These are phyloP conservation scores for Drosophila ezoana DNA, from an alignment of 2,888 invertebrate species.

Conservation along the genomic window DNA sequence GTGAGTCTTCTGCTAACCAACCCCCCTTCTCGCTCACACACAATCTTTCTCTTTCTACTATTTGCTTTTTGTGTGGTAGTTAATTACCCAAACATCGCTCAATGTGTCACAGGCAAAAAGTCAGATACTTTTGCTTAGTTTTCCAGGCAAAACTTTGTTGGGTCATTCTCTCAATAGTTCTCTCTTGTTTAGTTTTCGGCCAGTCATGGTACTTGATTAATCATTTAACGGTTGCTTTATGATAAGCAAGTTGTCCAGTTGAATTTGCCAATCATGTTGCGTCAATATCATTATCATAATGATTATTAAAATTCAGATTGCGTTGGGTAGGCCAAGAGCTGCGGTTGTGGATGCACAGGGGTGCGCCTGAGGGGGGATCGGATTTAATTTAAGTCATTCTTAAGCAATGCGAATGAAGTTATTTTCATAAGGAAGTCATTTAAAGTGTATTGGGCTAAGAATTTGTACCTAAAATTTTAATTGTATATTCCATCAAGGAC, in stretches of 20 bases:
- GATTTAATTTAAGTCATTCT: too few relatives aligned
- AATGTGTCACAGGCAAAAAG: conserved; percentile 68
- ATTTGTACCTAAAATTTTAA: too few relatives aligned
- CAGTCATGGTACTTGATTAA: conserved; percentile 40
- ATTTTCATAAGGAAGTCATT: too few relatives aligned
- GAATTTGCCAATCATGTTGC: conserved; percentile 26
- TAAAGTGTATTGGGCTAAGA: too few relatives aligned
- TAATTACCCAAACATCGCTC: conserved; percentile 76
- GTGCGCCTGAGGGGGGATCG: neutral
- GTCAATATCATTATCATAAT: conserved; percentile 43
- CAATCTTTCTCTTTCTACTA: neutral
- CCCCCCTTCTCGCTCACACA: neutral
- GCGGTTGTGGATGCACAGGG: conserved; percentile 4
- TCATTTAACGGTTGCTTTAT: conserved; percentile 15
- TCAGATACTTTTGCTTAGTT: conserved; percentile 23
- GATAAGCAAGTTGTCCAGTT: conserved; percentile 13
- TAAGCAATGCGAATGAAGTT: too few relatives aligned
- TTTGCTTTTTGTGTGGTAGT: conserved; percentile 45
- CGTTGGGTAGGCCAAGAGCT: neutral
- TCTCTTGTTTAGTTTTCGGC: conserved; percentile 13
- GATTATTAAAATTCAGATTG: conserved; percentile 11
- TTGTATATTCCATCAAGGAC: too few relatives aligned
- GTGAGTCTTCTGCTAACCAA: conserved; percentile 12
- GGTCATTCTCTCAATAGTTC: conserved; percentile 17
- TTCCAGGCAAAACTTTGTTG: conserved; percentile 8